These are phyloP conservation scores for Monochamus alternatus DNA, from an alignment of 2,888 invertebrate genomes.

Conservation along the genomic window DNA sequence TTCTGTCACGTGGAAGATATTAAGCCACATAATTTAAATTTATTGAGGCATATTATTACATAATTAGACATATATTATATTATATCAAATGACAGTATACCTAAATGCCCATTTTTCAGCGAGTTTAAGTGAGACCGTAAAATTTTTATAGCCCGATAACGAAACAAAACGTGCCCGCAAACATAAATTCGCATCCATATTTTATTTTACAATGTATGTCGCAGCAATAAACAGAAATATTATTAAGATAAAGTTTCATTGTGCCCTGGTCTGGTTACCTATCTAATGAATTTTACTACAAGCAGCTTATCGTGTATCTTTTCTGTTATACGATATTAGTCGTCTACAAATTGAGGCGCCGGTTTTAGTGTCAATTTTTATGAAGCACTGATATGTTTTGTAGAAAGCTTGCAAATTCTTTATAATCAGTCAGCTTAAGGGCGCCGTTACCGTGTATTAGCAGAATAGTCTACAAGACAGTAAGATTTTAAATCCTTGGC, in stretches of 20 bases:
- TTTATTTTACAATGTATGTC: conserved; percentile 16
- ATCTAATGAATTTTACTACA: conserved; percentile 4
- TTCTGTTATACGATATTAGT: background rate
- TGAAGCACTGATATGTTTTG: background rate
- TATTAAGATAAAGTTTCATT: conserved; percentile 15
- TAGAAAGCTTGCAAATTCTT: background rate
- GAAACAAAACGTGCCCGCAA: conserved; percentile 10
- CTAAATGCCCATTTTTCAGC: no score
- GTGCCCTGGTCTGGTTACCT: background rate
- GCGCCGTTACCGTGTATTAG: no score
- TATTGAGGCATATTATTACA: no score
- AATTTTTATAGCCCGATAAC: conserved; percentile 19
- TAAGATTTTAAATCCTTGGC: no score
- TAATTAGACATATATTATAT: no score
- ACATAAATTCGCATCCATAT: conserved; percentile 6
- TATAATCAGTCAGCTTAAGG: background rate
- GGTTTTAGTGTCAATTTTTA: background rate
- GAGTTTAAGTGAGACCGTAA: background rate
- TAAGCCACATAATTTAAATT: no score
- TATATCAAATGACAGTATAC: no score
- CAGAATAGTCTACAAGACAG: no score
- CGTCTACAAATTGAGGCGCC: no score
- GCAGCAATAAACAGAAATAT: conserved; percentile 22
- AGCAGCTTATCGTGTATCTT: background rate
- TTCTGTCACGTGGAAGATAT: no score